Conservation (phyloP, 2,797 vertebrate genomes). For the Enteromius fasciolatus region DNA sequence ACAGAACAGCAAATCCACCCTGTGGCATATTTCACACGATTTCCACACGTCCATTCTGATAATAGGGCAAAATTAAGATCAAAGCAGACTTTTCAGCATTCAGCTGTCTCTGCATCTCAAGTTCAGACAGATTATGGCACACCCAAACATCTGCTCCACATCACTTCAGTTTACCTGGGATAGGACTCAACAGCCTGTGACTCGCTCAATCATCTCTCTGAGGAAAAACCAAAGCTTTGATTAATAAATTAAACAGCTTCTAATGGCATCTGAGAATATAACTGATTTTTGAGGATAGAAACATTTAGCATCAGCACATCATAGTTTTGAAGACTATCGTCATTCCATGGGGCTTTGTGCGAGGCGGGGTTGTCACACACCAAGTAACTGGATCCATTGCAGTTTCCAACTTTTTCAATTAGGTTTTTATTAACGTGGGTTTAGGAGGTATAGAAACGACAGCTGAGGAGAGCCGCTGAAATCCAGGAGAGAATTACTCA, state of each 20-base stretch:
- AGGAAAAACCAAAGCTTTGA: constrained; percentile 1
- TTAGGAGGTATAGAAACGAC: constrained; percentile 72
- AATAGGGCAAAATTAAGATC: neutral
- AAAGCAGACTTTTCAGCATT: constrained; percentile 20
- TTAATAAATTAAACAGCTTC: constrained; percentile 13
- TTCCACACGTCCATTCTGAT: constrained; percentile 16
- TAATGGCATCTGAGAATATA: neutral
- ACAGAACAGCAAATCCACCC: neutral
- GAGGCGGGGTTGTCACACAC: constrained; percentile 62
- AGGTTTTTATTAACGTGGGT: constrained; percentile 73
- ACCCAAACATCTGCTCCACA: constrained; percentile 34
- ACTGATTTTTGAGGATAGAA: neutral
- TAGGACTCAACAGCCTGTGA: constrained; percentile 26
- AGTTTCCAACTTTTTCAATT: constrained; percentile 73
- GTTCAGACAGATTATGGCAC: constrained; percentile 29
- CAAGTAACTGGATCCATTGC: constrained; percentile 74
- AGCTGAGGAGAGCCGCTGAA: constrained; percentile 69
- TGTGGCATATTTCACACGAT: neutral
- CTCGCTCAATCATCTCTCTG: neutral
- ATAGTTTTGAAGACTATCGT: constrained; percentile 57
- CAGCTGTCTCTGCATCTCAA: constrained; percentile 23
- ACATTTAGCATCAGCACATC: constrained; percentile 24
- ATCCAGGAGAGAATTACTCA: constrained; percentile 67
- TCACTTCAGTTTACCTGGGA: constrained; percentile 21
- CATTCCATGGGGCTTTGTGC: constrained; percentile 69